Base-by-base conservation (phyloP, 2,888 invertebrate species). In the Drepana falcataria region DNA sequence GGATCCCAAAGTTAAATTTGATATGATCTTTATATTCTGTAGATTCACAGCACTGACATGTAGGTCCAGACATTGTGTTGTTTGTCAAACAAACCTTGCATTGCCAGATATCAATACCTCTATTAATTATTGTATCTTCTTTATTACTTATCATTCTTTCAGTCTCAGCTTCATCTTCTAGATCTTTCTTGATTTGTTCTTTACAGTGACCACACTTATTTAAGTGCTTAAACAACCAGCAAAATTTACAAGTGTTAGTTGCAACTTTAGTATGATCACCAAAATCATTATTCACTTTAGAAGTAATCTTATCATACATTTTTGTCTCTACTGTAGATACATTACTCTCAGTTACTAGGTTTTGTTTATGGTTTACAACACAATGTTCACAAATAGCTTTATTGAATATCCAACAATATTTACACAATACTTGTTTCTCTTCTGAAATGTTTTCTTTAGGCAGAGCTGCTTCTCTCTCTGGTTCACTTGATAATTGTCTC, bases 41-140 rank as follows among this genome's bases (percentile, higher is more conserved):
- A 21, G 65, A 59, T 58, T 74, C 82, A 71, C 85, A 86, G 57
- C 83, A 85, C 4, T 59, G 52, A 53, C 85, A 85, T 40, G 56
- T 60, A 2, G 63, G 54, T 59, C 70, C 77, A 9, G 77, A 55
- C 33, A 35, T 47, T 41, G 65, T 64, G 48, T 77, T 83, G 7
- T 56, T 61, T 2, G 74, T 76, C 3, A 82, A 63, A 54, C 84
- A 86, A 54, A 81, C 57, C 48, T 64, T 57, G 54, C 85, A 83
- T 59, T 75, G 63, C 86, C 85, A 85, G 6, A 4, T 4, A 51
- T 52, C 35, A 34, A 54, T 21, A 21, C 21, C 21, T 21, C 21
- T 34, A 48, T 34, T 33, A 35, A 51, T 5, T 37, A 48, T 47
- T 7, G n/a, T 21, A 54, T 9, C 4, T 33, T 49, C 9, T 9